phyloP scores from a whole-genome alignment of 2,888 invertebrate species.

The Amphipyra berbera region DNA sequence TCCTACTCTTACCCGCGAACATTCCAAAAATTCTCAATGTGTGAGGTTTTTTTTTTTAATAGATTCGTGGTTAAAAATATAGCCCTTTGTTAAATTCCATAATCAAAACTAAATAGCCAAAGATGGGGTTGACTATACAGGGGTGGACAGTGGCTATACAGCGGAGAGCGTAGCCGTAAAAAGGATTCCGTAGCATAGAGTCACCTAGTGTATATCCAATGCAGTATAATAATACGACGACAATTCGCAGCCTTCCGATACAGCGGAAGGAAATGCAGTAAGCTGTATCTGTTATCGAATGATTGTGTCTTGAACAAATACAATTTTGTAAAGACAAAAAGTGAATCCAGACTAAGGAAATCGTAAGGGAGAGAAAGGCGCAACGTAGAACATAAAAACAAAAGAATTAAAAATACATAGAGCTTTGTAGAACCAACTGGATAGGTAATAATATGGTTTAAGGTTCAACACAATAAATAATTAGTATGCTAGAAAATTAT shows the following conservation, averaged over 20 bases:
- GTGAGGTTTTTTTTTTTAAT: too few relatives aligned
- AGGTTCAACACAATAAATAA: too few relatives aligned
- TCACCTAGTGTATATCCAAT: not conserved
- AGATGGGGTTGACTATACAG: not conserved
- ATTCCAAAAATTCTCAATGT: too few relatives aligned
- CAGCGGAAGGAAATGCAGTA: not conserved
- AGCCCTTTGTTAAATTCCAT: too few relatives aligned
- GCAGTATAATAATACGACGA: not conserved
- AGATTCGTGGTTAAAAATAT: too few relatives aligned
- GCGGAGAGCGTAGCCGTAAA: not conserved
- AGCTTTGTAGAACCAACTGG: not conserved
- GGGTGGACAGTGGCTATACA: not conserved
- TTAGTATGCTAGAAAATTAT: conserved; percentile 34
- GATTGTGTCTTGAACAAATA: not conserved
- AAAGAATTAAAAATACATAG: not conserved
- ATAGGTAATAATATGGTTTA: too few relatives aligned
- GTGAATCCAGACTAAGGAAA: not conserved
- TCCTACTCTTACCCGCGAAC: too few relatives aligned
- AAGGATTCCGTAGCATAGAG: conserved; percentile 2
- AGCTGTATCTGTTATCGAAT: not conserved
- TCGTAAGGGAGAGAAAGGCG: not conserved
- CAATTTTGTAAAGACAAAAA: not conserved
- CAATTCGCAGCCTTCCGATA: not conserved
- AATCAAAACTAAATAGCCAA: not conserved
- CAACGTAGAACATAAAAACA: not conserved